Percentiles rank a stretch among this genome's conserved stretches.
Evolutionary conservation across 2,797 vertebrate species (phyloP).

Genomic region (Alosa sapidissima): DNA sequence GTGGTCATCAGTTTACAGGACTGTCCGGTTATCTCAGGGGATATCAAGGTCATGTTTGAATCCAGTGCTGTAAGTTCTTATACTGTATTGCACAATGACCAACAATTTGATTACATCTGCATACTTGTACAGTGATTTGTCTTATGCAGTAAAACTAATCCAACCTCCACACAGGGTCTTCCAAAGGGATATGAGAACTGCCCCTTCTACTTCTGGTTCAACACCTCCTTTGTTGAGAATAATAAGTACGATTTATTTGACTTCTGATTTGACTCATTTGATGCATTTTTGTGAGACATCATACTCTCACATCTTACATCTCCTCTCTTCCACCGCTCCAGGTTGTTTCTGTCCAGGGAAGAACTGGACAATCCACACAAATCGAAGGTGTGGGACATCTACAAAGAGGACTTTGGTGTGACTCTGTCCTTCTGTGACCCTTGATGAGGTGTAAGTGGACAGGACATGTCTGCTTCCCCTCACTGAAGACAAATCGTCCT

Average conservation of each 20-base stretch:
- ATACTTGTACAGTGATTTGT: background rate
- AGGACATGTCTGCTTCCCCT: background rate
- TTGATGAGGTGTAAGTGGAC: conserved; percentile 51
- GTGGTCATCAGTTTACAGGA: conserved; percentile 80
- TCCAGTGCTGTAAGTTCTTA: conserved; percentile 79
- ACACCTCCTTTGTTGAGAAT: conserved; percentile 87
- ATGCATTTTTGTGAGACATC: background rate
- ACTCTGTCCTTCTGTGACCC: conserved; percentile 81
- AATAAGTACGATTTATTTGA: conserved; percentile 77
- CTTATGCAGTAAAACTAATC: background rate
- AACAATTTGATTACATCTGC: background rate
- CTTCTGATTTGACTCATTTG: background rate
- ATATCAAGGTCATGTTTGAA: conserved; percentile 93
- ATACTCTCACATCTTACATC: background rate
- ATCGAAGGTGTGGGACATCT: conserved; percentile 87
- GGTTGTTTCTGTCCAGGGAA: conserved; percentile 85
- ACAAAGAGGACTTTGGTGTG: conserved; percentile 86
- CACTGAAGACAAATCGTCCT: background rate
- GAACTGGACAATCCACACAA: conserved; percentile 96
- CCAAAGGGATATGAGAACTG: conserved; percentile 91
- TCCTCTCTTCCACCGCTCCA: conserved; percentile 51
- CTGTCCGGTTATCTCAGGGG: conserved; percentile 83
- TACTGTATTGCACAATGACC: background rate
- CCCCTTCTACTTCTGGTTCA: conserved; percentile 96
- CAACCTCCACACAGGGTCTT: conserved; percentile 72